Evolutionary conservation across 2,797 vertebrate genomes (phyloP).

Genomic region (Bryconaethiops microstoma): DNA sequence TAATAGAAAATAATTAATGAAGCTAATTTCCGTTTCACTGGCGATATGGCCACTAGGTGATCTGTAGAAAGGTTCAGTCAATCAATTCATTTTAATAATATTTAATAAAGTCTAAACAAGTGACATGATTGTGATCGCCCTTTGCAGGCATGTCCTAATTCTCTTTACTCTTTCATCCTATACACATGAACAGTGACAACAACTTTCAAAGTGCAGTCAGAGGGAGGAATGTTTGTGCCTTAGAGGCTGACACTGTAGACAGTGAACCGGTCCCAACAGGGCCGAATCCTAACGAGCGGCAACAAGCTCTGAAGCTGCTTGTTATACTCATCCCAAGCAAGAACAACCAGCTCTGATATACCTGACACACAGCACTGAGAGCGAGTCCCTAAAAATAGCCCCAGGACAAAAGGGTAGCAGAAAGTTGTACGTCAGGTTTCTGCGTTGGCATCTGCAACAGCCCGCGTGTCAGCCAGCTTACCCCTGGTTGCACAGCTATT

Average conservation of each 20-base stretch:
- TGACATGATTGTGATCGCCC: neutral
- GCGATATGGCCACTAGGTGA: too few relatives aligned
- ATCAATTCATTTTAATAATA: too few relatives aligned
- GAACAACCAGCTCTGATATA: constrained; percentile 55
- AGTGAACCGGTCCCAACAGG: constrained; percentile 59
- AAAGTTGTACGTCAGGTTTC: constrained; percentile 15
- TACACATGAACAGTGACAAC: neutral
- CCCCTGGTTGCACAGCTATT: constrained; percentile 36
- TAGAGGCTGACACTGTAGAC: constrained; percentile 61
- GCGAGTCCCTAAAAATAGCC: neutral
- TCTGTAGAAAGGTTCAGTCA: too few relatives aligned
- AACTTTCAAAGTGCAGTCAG: neutral
- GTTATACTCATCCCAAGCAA: constrained; percentile 62
- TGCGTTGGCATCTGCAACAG: constrained; percentile 21
- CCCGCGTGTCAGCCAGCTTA: constrained; percentile 30
- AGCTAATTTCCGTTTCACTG: too few relatives aligned
- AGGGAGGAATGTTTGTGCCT: constrained; percentile 28
- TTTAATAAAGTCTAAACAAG: too few relatives aligned
- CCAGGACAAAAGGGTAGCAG: neutral
- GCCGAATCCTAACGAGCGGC: constrained; percentile 66
- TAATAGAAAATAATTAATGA: too few relatives aligned
- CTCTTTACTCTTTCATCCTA: constrained; percentile 19
- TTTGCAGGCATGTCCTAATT: neutral
- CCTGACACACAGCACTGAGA: constrained; percentile 23
- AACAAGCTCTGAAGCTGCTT: constrained; percentile 68